A percentile compares a stretch with the other conserved stretches of the same genome.
These are phyloP conservation scores for Macrostomum lignano DNA, from an alignment of 1,140 invertebrate genomes.

Conservation along the genomic window DNA sequence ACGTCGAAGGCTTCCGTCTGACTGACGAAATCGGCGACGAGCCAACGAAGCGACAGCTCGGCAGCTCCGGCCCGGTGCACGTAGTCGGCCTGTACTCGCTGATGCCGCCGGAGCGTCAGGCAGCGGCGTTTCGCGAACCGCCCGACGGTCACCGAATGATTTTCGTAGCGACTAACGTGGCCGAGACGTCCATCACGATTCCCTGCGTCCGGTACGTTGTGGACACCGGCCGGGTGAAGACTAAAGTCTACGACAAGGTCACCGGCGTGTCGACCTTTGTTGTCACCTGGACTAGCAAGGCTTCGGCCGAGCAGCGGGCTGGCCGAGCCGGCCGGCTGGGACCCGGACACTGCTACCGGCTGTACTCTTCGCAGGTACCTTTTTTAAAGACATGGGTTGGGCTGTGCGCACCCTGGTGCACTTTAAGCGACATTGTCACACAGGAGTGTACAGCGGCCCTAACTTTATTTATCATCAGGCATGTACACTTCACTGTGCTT, in stretches of 20 bases:
- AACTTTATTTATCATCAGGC: too few species aligned
- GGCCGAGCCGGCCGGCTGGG: slow-evolving; percentile 58
- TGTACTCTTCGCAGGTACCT: slow-evolving; percentile 67
- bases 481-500: too few species aligned
- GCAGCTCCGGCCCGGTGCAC: slow-evolving; percentile 40
- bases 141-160: slow-evolving; percentile 45
- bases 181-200: slow-evolving; percentile 90
- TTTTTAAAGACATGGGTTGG: too few species aligned
- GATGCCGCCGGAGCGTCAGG: slow-evolving; percentile 50
- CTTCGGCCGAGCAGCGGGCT: slow-evolving; percentile 61
- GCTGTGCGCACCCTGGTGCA: too few species aligned
- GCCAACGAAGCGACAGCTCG: too few species aligned
- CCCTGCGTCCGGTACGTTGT: slow-evolving; percentile 73
- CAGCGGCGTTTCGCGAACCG: slow-evolving; percentile 46
- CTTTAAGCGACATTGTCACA: too few species aligned
- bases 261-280: slow-evolving; percentile 56
- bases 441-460: too few species aligned
- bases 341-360: slow-evolving; percentile 45
- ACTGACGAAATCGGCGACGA: not conserved
- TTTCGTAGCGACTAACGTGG: slow-evolving; percentile 79
- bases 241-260: slow-evolving; percentile 55
- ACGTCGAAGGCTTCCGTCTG: slow-evolving; percentile 5
- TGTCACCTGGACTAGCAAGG: slow-evolving; percentile 51
- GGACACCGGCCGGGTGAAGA: slow-evolving; percentile 74
- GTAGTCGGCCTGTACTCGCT: slow-evolving; percentile 75